A percentile compares a stretch with the other conserved stretches of the same genome.
These are phyloP conservation scores for Rhadina sibilatrix DNA, from an alignment of 2,113 vertebrate species.

Conservation along the genomic window DNA sequence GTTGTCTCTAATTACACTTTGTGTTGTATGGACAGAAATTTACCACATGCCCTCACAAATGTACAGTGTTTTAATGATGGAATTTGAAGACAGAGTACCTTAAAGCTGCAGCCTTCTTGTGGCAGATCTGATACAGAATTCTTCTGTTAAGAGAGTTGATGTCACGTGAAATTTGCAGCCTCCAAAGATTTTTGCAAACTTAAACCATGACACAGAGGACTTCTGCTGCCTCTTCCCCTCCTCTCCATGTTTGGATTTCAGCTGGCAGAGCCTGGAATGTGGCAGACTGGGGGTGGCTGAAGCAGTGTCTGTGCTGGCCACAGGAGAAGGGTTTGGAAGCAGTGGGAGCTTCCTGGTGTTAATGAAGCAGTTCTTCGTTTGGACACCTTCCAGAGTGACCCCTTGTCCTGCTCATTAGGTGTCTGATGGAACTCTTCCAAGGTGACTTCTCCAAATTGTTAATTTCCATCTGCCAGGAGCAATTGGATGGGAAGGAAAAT, in stretches of 20 bases:
- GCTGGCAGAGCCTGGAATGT: not conserved
- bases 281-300: not conserved
- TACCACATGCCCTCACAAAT: not conserved
- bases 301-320: not conserved
- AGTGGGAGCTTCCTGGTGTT: not conserved
- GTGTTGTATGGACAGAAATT: not conserved
- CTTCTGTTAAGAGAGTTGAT: not conserved
- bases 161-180: rapidly evolving
- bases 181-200: not conserved
- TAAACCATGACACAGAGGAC: not conserved
- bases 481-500: not conserved
- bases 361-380: not conserved
- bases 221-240: not conserved
- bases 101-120: not conserved
- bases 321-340: not conserved
- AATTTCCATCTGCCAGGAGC: slow-evolving; percentile 1
- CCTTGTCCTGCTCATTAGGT: not conserved
- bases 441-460: slow-evolving; percentile 22
- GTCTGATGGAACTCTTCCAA: slow-evolving; percentile 6
- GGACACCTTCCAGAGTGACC: not conserved
- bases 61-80: not conserved
- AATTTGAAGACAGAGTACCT: not conserved
- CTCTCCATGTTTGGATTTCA: not conserved
- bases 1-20: not conserved
- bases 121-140: not conserved